Percentiles rank a stretch among this genome's conserved stretches.
Evolutionary conservation across 1,140 invertebrate species (phyloP).

Genomic region (Goniozus legneri): DNA sequence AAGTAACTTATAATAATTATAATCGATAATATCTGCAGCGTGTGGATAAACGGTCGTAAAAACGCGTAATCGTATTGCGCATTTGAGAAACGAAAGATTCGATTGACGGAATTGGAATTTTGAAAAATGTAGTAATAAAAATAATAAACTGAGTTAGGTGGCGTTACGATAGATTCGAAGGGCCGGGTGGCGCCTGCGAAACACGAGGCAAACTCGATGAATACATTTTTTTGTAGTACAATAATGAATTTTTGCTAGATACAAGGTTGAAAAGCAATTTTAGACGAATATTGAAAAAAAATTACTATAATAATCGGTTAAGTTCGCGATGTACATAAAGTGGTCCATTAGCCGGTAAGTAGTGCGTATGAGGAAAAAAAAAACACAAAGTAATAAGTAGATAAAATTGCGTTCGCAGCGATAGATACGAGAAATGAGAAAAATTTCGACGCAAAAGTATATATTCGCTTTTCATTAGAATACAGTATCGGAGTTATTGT

Average conservation of each 20-base stretch:
- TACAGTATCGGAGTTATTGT: too few relatives aligned
- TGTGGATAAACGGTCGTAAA: background rate
- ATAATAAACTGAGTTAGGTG: too few relatives aligned
- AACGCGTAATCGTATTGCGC: too few relatives aligned
- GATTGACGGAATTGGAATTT: background rate
- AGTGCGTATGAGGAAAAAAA: background rate
- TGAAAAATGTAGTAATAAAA: too few relatives aligned
- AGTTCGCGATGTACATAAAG: constrained; percentile 1
- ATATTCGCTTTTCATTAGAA: too few relatives aligned
- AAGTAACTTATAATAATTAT: constrained; percentile 1
- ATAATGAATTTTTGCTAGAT: background rate
- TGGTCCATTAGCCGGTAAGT: constrained; percentile 11
- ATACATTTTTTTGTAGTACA: background rate
- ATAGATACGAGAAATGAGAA: too few relatives aligned
- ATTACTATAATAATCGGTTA: background rate
- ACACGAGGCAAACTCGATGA: background rate
- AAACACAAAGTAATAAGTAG: too few relatives aligned
- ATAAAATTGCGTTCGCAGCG: too few relatives aligned
- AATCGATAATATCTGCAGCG: constrained; percentile 3
- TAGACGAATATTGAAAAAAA: constrained; percentile 8
- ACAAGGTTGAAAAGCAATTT: constrained; percentile 9
- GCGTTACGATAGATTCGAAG: background rate
- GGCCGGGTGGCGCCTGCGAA: too few relatives aligned
- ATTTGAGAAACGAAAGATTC: constrained; percentile 3
- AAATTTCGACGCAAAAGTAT: too few relatives aligned